A percentile compares a stretch with the other conserved stretches of the same genome.
Conservation (phyloP, 2,797 vertebrate species). For the Halcyon chelicuti region DNA sequence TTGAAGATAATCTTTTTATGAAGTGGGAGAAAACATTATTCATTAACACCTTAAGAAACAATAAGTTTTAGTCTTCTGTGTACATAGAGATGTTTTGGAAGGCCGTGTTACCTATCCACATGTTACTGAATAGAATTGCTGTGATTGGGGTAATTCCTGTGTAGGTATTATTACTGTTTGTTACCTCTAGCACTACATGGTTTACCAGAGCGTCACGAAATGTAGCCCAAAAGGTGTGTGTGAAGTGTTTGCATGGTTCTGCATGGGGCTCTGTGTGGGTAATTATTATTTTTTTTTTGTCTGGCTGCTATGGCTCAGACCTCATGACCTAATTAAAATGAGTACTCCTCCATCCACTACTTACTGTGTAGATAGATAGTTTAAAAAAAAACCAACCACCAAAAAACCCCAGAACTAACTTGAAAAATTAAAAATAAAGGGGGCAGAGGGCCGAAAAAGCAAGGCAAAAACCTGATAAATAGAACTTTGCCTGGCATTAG, state of each 20-base stretch:
- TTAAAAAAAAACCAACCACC: background rate
- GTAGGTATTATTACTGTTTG: background rate
- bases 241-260: background rate
- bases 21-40: background rate
- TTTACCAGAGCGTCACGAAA: background rate
- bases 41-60: background rate
- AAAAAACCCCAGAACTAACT: background rate
- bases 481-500: background rate
- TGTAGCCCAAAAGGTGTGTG: background rate
- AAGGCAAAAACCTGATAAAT: background rate
- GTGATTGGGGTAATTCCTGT: background rate
- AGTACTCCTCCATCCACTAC: background rate
- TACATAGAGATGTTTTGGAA: conserved; percentile 6
- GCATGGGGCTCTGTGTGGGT: fast-evolving
- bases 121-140: conserved; percentile 21
- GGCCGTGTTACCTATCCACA: background rate
- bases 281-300: background rate
- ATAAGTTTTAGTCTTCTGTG: background rate
- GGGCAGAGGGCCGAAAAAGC: background rate
- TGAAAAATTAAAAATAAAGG: too few species aligned
- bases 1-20: background rate
- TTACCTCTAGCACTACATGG: background rate
- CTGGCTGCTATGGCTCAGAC: background rate
- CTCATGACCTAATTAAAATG: background rate
- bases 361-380: background rate